These are phyloP conservation scores for Apodemia hepburni DNA, from an alignment of 2,888 invertebrate genomes.

Conservation along the genomic window DNA sequence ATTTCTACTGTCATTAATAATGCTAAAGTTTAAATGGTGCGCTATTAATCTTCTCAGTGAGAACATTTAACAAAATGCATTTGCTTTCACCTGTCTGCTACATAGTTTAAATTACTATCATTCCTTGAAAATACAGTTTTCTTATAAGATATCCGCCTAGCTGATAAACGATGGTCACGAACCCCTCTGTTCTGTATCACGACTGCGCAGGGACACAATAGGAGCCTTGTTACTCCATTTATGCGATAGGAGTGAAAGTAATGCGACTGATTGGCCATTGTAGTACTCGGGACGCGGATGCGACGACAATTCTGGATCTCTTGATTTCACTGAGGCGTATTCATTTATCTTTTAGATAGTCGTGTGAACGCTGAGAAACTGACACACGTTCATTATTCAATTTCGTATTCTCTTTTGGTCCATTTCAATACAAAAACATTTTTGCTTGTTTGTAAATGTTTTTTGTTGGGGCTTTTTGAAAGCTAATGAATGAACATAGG, in stretches of 20 bases:
- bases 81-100: conserved; percentile 66
- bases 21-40: not conserved
- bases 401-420: conserved; percentile 6
- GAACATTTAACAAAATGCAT: conserved; percentile 36
- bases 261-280: conserved; percentile 66
- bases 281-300: conserved; percentile 43
- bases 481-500: not conserved
- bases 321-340: conserved; percentile 54
- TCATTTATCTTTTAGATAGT: conserved; percentile 65
- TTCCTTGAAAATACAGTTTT: conserved; percentile 60
- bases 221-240: conserved; percentile 64
- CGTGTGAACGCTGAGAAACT: conserved; percentile 53
- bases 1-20: not conserved
- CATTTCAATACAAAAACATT: not conserved
- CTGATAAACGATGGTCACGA: conserved; percentile 68
- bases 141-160: conserved; percentile 57
- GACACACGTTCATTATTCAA: conserved; percentile 62
- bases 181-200: conserved; percentile 69
- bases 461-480: conserved; percentile 1
- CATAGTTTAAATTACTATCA: conserved; percentile 58
- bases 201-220: conserved; percentile 63
- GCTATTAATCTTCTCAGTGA: conserved; percentile 7
- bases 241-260: conserved; percentile 69
- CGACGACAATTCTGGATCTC: conserved; percentile 56
- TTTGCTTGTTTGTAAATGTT: not conserved